Evolutionary conservation across 2,888 invertebrate genomes (phyloP).

Genomic region (Orchesellides sinensis): DNA sequence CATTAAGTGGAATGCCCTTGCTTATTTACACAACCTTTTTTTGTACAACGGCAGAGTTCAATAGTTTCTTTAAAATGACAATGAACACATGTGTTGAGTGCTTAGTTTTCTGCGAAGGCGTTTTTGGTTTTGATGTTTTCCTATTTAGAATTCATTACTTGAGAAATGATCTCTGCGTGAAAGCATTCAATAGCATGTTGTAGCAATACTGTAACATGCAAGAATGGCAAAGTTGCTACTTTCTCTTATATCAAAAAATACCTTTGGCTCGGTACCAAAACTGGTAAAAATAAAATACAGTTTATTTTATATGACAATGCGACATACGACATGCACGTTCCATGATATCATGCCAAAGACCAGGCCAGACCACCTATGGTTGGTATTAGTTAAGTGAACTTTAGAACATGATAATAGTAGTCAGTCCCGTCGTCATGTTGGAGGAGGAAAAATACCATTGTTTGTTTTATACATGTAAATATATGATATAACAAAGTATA

Average conservation of each 20-base stretch:
- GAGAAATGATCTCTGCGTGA: not conserved
- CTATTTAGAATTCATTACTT: not conserved
- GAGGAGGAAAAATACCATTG: conserved; percentile 5
- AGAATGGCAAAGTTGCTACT: not conserved
- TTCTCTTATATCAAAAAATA: not conserved
- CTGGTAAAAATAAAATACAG: conserved; percentile 30
- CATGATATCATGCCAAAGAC: not conserved
- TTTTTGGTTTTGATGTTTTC: not conserved
- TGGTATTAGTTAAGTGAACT: not conserved
- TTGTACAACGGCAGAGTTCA: not conserved
- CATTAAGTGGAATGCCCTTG: no score
- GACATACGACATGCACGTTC: no score
- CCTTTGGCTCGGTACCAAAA: conserved; percentile 42
- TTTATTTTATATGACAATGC: conserved; percentile 6
- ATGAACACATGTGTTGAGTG: conserved; percentile 7
- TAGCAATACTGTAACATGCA: not conserved
- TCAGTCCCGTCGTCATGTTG: not conserved
- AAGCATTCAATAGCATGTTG: not conserved
- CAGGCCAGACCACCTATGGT: conserved; percentile 5
- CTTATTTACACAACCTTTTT: no score
- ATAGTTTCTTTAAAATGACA: not conserved
- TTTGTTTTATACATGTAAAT: not conserved
- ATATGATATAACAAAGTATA: not conserved
- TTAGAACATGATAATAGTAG: not conserved
- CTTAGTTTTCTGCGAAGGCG: not conserved